Conservation (phyloP, 1,140 invertebrate genomes). For the Centruroides vittatus region DNA sequence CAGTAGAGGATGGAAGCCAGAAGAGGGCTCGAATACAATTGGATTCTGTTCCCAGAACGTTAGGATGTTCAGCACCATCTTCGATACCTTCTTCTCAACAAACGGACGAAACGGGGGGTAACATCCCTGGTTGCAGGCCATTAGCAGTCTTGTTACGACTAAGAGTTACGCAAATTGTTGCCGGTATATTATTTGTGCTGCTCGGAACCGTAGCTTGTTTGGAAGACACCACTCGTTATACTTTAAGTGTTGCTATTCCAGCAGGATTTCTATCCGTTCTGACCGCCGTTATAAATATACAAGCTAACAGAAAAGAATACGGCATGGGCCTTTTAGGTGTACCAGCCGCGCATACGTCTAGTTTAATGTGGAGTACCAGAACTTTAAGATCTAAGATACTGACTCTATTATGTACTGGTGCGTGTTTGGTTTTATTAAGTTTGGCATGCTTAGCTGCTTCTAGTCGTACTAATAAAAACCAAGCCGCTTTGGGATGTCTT, state of each 20-base stretch:
- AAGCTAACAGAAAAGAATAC: neutral
- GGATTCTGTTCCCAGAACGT: too few species aligned
- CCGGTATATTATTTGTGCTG: neutral
- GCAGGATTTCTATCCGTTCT: neutral
- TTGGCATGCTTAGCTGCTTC: neutral
- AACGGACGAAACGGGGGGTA: too few species aligned
- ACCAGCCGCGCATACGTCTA: too few species aligned
- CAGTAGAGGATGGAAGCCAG: too few species aligned
- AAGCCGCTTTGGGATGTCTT: neutral
- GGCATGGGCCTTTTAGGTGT: too few species aligned
- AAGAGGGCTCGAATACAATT: too few species aligned
- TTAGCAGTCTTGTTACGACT: slow-evolving; percentile 4
- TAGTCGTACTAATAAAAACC: neutral
- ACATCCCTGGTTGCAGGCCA: neutral
- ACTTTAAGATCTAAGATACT: neutral
- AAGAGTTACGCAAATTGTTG: slow-evolving; percentile 6
- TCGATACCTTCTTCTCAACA: too few species aligned
- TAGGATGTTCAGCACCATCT: too few species aligned
- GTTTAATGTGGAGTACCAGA: too few species aligned
- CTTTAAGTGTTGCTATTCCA: slow-evolving; percentile 1
- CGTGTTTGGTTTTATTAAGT: neutral
- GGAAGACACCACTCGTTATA: neutral
- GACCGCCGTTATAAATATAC: neutral
- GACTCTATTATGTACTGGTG: neutral
- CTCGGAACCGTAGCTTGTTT: slow-evolving; percentile 7